Base-by-base conservation (phyloP, 2,797 vertebrate genomes). In the Myripristis murdjan region DNA sequence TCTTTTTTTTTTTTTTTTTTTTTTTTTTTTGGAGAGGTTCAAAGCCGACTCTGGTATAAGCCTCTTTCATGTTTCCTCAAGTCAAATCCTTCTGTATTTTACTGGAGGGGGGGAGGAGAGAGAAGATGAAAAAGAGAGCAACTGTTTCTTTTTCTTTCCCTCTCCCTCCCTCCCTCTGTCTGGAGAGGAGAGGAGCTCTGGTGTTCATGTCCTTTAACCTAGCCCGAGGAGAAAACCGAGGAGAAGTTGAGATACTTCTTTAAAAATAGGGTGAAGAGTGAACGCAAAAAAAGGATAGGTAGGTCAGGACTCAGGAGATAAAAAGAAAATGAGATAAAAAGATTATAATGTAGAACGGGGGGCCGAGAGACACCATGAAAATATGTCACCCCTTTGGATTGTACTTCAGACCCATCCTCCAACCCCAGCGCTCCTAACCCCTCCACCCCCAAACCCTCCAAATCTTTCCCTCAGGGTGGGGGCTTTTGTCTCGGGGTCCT, bases 51-150 rank as follows among this genome's bases (percentile, higher is more conserved):
- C 82, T 91, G 89, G 80, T 89, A 90, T 95, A 95, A 95, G 94
- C 93, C 93, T 93, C 93, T 94, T 95, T 95, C 92, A 95, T 93
- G 91, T 95, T 94, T 95, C 93, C 92, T 93, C 91, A 90, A 95
- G 93, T 95, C 93, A 94, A 95, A 95, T 95, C 95, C 92, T 90
- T 94, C 93, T 93, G 91, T 93, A 93, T 94, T 93, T 94, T 90
- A 91, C 91, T 93, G 89, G 89, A 90, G 89, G 90, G 89, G 79
- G 84, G 80, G 84, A 73, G 89, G 89, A 82, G 89, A 84, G 73
- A 67, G 69, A 87, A 91, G 92, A 95, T 91, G 93, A 95, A 93
- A 93, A 93, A 92, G 89, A 91, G 90, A 91, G 91, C 90, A 92
- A 94, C 91, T 91, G 85, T 95, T 87, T 90, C 86, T 85, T 81